These are phyloP conservation scores for Gymnoscopelus microlampas DNA, from an alignment of 2,797 vertebrate genomes.

Conservation along the genomic window DNA sequence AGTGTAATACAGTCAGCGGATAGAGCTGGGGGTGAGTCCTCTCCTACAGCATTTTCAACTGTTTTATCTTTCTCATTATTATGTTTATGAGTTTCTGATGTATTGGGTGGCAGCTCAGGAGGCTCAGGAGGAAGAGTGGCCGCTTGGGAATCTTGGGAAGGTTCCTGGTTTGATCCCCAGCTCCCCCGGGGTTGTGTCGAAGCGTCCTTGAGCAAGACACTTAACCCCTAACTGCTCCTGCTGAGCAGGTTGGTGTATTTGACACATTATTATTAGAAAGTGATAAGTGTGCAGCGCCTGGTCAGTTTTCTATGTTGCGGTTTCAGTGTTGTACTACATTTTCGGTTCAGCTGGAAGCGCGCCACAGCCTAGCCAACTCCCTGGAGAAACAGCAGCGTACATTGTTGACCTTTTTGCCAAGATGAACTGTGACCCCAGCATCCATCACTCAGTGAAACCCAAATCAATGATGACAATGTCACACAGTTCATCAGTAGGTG, in stretches of 20 bases:
- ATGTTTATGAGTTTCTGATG: too few relatives aligned
- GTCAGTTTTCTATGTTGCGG: not conserved
- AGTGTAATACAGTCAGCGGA: too few relatives aligned
- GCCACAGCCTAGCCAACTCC: not conserved
- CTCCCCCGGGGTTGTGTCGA: too few relatives aligned
- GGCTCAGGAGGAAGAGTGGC: too few relatives aligned
- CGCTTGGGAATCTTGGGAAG: too few relatives aligned
- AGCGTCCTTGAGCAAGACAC: too few relatives aligned
- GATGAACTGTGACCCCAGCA: slow-evolving; percentile 5
- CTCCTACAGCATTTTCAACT: too few relatives aligned
- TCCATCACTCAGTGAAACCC: slow-evolving; percentile 18
- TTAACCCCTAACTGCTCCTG: too few relatives aligned
- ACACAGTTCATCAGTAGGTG: slow-evolving; percentile 21
- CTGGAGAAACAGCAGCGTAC: slow-evolving; percentile 8
- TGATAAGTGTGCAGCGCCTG: too few relatives aligned
- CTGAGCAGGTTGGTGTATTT: not conserved
- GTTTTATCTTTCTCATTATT: too few relatives aligned
- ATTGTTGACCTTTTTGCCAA: slow-evolving; percentile 21
- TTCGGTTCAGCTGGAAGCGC: slow-evolving; percentile 14
- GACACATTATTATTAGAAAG: not conserved
- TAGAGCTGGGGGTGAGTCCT: too few relatives aligned
- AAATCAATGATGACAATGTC: slow-evolving; percentile 22
- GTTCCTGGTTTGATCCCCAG: too few relatives aligned
- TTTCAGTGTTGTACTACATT: not conserved
- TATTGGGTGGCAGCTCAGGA: not conserved